These are phyloP conservation scores for Threskiornis aethiopicus DNA, from an alignment of 2,797 vertebrate genomes.

Conservation along the genomic window DNA sequence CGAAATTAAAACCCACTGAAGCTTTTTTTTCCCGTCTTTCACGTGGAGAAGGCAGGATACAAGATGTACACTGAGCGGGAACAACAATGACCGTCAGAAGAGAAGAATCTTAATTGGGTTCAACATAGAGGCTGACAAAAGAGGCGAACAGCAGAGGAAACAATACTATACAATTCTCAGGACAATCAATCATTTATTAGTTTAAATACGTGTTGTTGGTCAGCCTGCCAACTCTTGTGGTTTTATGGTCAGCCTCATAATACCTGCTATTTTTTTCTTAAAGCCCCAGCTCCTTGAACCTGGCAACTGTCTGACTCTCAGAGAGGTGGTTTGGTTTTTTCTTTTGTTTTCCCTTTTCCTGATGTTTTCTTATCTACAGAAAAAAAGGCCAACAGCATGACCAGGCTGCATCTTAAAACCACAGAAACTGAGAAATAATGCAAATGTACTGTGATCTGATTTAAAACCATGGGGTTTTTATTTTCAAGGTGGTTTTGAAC, in stretches of 20 bases:
- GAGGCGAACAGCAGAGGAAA: slow-evolving; percentile 62
- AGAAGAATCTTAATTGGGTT: slow-evolving; percentile 65
- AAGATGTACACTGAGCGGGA: slow-evolving; percentile 34
- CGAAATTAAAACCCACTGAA: slow-evolving; percentile 8
- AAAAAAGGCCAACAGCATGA: neutral
- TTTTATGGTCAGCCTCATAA: slow-evolving; percentile 21
- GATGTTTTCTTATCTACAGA: neutral
- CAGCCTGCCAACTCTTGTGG: slow-evolving; percentile 26
- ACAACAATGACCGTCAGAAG: slow-evolving; percentile 48
- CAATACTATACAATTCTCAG: slow-evolving; percentile 48
- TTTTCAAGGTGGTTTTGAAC: neutral
- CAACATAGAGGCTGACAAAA: slow-evolving; percentile 52
- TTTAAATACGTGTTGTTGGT: slow-evolving; percentile 27
- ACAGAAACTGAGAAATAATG: neutral
- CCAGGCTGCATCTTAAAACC: neutral
- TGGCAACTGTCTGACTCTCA: neutral
- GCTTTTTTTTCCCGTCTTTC: neutral
- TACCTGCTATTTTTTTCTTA: slow-evolving; percentile 30
- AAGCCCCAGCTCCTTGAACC: neutral
- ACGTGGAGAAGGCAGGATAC: slow-evolving; percentile 44
- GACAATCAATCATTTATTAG: slow-evolving; percentile 66
- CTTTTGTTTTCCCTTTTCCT: neutral
- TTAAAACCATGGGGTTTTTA: neutral
- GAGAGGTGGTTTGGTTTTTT: neutral
- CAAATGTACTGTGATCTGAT: neutral